phyloP scores from a whole-genome alignment of 2,113 vertebrate species.

The Thalassarche chlororhynchos region DNA sequence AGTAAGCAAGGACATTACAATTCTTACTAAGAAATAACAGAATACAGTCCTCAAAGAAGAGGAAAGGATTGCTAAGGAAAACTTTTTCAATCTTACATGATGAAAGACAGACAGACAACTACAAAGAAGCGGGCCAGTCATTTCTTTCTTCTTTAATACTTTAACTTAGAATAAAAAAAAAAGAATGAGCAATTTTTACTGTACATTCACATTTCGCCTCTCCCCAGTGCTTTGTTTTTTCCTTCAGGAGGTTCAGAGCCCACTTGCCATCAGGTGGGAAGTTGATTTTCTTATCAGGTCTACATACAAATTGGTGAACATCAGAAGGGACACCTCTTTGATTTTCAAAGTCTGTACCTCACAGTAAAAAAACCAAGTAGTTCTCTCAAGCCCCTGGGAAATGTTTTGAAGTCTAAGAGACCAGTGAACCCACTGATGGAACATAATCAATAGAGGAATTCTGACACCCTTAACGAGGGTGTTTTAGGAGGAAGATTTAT shows the following conservation, averaged over 20 bases:
- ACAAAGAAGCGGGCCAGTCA: neutral
- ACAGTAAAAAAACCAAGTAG: neutral
- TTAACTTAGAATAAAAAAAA: neutral
- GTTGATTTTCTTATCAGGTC: neutral
- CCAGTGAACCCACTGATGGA: neutral
- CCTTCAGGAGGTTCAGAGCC: neutral
- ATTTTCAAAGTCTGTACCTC: neutral
- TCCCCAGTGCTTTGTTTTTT: neutral
- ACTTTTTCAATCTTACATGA: neutral
- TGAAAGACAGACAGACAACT: neutral
- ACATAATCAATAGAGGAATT: neutral
- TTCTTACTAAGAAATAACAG: neutral
- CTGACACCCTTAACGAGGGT: neutral
- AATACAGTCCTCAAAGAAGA: neutral
- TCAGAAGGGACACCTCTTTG: neutral
- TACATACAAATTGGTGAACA: neutral
- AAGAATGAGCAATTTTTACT: neutral
- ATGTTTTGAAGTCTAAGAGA: neutral
- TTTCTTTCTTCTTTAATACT: conserved; percentile 37
- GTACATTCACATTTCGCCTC: conserved; percentile 19
- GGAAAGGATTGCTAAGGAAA: neutral
- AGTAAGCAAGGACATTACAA: neutral
- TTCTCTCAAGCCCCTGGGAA: neutral
- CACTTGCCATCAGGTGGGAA: neutral
- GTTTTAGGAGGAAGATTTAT: neutral